phyloP scores from a whole-genome alignment of 2,797 vertebrate species.

The Sitta carolinensis region DNA sequence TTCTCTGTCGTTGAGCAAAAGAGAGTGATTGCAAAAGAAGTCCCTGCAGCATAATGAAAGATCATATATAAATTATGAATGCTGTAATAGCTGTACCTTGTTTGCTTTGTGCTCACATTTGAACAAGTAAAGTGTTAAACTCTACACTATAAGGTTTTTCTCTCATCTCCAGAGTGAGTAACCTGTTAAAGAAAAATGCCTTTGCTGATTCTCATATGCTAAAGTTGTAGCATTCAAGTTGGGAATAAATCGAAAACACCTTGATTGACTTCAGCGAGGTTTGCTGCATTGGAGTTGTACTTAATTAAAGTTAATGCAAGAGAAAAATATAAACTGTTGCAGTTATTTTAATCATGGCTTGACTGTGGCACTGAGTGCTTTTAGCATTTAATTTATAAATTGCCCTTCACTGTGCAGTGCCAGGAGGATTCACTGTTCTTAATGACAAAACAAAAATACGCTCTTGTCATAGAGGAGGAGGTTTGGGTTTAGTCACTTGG shows the following conservation, averaged over 20 bases:
- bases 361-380: background rate
- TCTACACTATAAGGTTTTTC: background rate
- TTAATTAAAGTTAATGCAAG: background rate
- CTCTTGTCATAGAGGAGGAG: background rate
- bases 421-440: background rate
- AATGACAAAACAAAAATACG: background rate
- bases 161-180: background rate
- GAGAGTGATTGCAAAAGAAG: background rate
- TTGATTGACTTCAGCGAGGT: background rate
- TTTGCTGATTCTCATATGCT: background rate
- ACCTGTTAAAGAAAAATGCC: background rate
- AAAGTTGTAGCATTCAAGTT: background rate
- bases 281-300: background rate
- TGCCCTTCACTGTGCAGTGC: background rate
- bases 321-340: background rate
- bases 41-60: background rate
- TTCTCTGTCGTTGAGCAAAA: background rate
- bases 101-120: background rate
- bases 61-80: background rate
- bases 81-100: background rate
- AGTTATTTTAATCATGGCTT: background rate
- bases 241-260: background rate
- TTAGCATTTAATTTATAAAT: conserved; percentile 1
- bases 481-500: background rate
- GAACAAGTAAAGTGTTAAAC: background rate